Base-by-base conservation (phyloP, 2,888 invertebrate species). In the Phrixothrix hirtus region DNA sequence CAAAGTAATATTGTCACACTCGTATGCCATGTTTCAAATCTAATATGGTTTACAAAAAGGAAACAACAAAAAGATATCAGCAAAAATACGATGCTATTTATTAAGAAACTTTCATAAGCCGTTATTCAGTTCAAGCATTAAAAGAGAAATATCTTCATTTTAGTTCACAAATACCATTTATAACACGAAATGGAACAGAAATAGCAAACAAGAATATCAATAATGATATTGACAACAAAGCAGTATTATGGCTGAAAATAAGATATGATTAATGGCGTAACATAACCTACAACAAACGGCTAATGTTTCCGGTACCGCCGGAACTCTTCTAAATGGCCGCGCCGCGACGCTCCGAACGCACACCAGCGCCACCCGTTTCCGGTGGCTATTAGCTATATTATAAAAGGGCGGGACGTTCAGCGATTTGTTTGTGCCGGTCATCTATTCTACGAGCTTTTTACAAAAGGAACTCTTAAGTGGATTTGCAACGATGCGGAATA, bases 291-390 rank as follows among this genome's bases (percentile, higher is more conserved):
- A 72, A 73, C 68, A 69, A 72, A 69, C 64, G 72, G 70, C 72
- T 74, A 75, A 75, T 75, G 75, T 74, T 74, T 75, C 73, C 74
- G 71, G 73, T 70, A 69, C 66, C 67, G 65, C 71, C 71, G 75
- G 75, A 75, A 74, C 71, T 70, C 69, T 67, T 67, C 70, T 74
- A 75, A 74, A 74, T 74, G 73, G 72, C 69, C 65, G 63, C 66
- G 63, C 65, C 59, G 60, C 60, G 61, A 61, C 61, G 55, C 42
- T 53, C 48, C 64, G 60, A 65, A 55, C 52, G 58, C 55, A 57
- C 56, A 56, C 60, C 63, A 66, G 67, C 70, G 71, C 73, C 71
- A 69, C 71, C 64, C 69, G 69, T 64, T 74, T 73, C 74, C 72
- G 71, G 70, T 62, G 70, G 69, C 68, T 72, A 74, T 75, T 75